Conservation (phyloP, 64 coral and sea anemone genomes). For the Catalaphyllia jardinei region DNA sequence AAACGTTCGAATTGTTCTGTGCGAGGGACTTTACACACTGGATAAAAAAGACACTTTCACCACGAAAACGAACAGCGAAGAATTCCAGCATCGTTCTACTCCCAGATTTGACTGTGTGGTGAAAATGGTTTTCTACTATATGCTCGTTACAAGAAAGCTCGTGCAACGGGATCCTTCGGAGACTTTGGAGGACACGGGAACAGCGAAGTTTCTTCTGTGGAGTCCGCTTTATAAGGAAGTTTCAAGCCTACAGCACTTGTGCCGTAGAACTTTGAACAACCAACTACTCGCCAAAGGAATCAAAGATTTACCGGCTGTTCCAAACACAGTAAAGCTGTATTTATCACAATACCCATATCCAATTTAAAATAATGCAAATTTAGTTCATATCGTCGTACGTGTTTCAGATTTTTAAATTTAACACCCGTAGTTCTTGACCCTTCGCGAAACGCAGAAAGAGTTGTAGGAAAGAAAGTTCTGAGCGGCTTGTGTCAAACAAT, state of each 20-base stretch:
- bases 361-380: neutral
- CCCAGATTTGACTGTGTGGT: conserved; percentile 71
- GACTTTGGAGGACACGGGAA: neutral
- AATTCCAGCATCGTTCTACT: neutral
- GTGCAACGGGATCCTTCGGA: neutral
- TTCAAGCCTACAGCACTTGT: conserved; percentile 48
- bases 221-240: conserved; percentile 55
- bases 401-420: neutral
- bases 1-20: conserved; percentile 63
- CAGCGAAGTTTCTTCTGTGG: conserved; percentile 8
- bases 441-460: too few species aligned
- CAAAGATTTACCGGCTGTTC: conserved; percentile 3
- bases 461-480: too few species aligned
- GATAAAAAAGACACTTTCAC: conserved; percentile 5
- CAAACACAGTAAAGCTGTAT: conserved; percentile 32
- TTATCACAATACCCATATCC: conserved; percentile 63
- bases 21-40: conserved; percentile 39
- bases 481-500: too few species aligned
- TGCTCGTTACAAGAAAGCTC: conserved; percentile 35
- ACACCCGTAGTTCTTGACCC: too few species aligned
- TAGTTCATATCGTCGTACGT: too few species aligned
- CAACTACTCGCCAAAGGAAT: neutral
- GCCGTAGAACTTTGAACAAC: conserved; percentile 54
- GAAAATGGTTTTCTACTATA: conserved; percentile 56
- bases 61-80: neutral